Evolutionary conservation across 2,113 vertebrate genomes (phyloP).

Genomic region (Typhlomys cinereus): DNA sequence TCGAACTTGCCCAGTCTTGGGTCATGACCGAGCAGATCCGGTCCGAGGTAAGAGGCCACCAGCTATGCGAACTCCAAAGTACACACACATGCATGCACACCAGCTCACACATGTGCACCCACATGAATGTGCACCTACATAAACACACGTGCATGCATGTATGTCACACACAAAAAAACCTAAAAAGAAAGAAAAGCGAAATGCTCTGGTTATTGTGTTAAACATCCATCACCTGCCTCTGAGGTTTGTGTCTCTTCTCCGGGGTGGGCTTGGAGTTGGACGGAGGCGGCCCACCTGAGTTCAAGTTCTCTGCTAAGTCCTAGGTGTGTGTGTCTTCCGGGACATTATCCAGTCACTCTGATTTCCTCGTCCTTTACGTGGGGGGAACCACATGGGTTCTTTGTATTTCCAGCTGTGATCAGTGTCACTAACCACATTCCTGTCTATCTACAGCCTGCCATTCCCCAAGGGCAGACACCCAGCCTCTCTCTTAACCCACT

Average conservation of each 20-base stretch:
- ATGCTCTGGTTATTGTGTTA: background rate
- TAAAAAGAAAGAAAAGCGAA: background rate
- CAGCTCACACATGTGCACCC: background rate
- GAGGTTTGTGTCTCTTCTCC: background rate
- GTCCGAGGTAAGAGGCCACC: background rate
- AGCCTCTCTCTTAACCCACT: background rate
- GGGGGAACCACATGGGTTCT: background rate
- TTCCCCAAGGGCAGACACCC: background rate
- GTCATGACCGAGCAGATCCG: background rate
- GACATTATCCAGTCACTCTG: background rate
- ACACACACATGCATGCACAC: background rate
- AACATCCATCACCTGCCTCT: background rate
- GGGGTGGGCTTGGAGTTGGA: fast-evolving
- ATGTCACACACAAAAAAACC: background rate
- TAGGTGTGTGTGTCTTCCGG: background rate
- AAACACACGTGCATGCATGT: too few species aligned
- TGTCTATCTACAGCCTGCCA: too few species aligned
- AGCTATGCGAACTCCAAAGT: background rate
- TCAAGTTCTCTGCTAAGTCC: background rate
- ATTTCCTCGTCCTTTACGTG: background rate
- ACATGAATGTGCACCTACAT: background rate
- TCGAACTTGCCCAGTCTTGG: background rate
- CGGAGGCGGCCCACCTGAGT: background rate
- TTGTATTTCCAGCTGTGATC: background rate
- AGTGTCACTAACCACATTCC: fast-evolving